A percentile compares a stretch with the other conserved stretches of the same genome.
These are phyloP conservation scores for Carcina quercana DNA, from an alignment of 2,888 invertebrate genomes.

Conservation along the genomic window DNA sequence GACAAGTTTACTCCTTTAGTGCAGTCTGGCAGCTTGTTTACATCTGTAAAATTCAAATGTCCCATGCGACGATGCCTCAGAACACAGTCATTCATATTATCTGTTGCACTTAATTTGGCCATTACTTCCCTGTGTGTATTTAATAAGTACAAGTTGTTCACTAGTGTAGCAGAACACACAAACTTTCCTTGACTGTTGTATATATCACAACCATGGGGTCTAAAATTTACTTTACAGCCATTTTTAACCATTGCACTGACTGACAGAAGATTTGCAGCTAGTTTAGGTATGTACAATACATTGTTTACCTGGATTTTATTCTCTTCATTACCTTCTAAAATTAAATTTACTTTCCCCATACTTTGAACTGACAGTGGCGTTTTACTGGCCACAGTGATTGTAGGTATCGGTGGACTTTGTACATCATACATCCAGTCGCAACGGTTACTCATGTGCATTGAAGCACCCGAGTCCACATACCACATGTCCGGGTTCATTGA, in stretches of 20 bases:
- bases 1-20: slow-evolving; percentile 1
- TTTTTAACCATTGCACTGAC: slow-evolving; percentile 18
- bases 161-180: background rate
- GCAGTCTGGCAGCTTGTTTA: slow-evolving; percentile 6
- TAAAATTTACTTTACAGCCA: slow-evolving; percentile 12
- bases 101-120: background rate
- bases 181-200: background rate
- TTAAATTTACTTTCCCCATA: slow-evolving; percentile 3
- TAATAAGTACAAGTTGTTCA: background rate
- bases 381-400: slow-evolving; percentile 8
- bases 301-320: slow-evolving; percentile 15
- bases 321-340: background rate
- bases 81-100: background rate
- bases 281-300: slow-evolving; percentile 21
- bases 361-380: background rate
- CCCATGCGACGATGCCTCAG: slow-evolving; percentile 4
- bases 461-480: slow-evolving; percentile 14
- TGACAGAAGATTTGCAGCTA: slow-evolving; percentile 20
- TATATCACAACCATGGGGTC: background rate
- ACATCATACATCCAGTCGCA: slow-evolving; percentile 15
- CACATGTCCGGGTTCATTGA: background rate
- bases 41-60: slow-evolving; percentile 6
- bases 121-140: background rate
- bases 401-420: slow-evolving; percentile 6
- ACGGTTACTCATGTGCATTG: slow-evolving; percentile 14